These are phyloP conservation scores for Anarhynchus alexandrinus DNA, from an alignment of 2,113 vertebrate genomes.

Conservation along the genomic window DNA sequence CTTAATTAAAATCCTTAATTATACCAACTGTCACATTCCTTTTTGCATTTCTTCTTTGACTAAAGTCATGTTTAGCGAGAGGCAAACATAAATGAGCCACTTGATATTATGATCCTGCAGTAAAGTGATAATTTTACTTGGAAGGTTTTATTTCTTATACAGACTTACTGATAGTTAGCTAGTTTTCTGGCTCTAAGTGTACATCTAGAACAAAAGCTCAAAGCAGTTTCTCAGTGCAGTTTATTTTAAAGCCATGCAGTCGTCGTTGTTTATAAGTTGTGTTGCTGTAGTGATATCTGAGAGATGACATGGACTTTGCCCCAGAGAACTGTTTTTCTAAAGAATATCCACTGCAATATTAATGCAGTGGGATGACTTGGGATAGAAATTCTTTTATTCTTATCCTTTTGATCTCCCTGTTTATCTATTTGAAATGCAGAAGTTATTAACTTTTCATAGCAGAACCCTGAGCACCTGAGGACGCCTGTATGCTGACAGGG, in stretches of 20 bases:
- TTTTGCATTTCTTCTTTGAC: background rate
- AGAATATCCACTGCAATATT: background rate
- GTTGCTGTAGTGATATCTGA: background rate
- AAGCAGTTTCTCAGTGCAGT: background rate
- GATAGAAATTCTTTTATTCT: background rate
- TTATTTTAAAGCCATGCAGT: background rate
- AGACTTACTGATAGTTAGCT: background rate
- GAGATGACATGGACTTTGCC: background rate
- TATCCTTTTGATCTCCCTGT: background rate
- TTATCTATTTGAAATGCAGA: background rate
- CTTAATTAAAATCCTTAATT: background rate
- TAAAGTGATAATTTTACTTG: background rate
- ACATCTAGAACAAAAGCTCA: background rate
- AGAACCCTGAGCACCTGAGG: background rate
- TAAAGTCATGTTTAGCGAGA: background rate
- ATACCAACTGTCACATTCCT: background rate
- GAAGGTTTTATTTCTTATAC: background rate
- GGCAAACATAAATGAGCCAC: background rate
- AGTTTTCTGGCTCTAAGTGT: background rate
- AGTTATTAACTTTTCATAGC: conserved; percentile 31
- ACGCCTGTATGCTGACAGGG: background rate
- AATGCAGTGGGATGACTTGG: background rate
- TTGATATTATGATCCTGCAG: background rate
- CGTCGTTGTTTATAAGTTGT: background rate
- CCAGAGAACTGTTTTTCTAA: background rate